Percentiles rank a stretch among this genome's conserved stretches.
phyloP scores from a whole-genome alignment of 2,113 vertebrate species.

The Amazona vittata region DNA sequence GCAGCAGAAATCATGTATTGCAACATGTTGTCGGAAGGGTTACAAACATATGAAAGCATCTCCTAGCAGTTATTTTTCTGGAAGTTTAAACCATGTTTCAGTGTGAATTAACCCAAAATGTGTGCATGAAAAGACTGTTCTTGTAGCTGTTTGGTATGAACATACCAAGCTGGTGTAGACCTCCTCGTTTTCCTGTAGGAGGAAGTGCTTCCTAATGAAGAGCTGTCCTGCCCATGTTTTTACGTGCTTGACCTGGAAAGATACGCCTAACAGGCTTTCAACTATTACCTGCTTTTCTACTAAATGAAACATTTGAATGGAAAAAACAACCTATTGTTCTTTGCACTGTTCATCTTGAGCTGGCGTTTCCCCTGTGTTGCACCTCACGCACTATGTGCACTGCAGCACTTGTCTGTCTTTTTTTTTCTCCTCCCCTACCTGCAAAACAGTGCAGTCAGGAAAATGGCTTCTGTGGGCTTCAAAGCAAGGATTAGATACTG shows the following conservation, averaged over 20 bases:
- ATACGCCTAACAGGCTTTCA: neutral
- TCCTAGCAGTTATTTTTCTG: neutral
- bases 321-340: neutral
- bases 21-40: neutral
- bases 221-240: neutral
- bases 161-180: neutral
- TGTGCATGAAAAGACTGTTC: neutral
- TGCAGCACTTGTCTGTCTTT: slow-evolving; percentile 28
- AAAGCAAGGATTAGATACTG: slow-evolving; percentile 45
- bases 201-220: neutral
- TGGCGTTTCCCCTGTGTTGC: neutral
- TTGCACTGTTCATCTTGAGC: neutral
- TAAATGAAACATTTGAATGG: neutral
- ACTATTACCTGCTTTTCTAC: neutral
- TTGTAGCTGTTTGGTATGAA: neutral
- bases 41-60: neutral
- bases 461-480: slow-evolving; percentile 61
- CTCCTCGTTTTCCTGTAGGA: neutral
- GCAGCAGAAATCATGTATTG: neutral
- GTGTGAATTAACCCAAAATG: neutral
- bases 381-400: neutral
- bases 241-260: neutral
- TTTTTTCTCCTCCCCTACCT: slow-evolving; percentile 22
- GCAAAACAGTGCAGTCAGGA: slow-evolving; percentile 62
- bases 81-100: neutral